Conservation (phyloP, 2,113 vertebrate species). For the Gymnarchus niloticus region DNA sequence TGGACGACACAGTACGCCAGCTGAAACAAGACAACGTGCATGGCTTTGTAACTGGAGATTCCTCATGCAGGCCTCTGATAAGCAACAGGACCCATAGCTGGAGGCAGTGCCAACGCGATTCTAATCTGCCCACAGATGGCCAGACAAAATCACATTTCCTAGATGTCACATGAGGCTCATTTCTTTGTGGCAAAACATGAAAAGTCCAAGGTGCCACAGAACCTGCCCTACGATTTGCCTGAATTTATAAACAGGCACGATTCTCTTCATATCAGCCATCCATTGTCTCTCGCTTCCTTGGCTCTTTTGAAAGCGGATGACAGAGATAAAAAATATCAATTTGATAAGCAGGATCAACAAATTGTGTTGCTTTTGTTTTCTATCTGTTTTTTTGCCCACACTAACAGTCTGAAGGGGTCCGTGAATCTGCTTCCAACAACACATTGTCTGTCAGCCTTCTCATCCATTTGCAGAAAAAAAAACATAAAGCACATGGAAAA, state of each 20-base stretch:
- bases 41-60: slow-evolving; percentile 15
- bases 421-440: neutral
- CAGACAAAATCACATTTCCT: neutral
- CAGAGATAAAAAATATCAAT: neutral
- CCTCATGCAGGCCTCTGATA: neutral
- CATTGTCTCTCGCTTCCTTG: neutral
- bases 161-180: neutral
- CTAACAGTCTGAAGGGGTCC: neutral
- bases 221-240: neutral
- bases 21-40: slow-evolving; percentile 47
- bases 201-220: neutral
- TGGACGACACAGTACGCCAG: slow-evolving; percentile 89
- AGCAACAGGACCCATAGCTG: neutral
- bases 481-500: neutral
- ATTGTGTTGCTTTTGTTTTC: neutral
- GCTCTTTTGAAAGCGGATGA: neutral
- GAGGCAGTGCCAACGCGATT: neutral
- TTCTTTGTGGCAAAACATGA: slow-evolving; percentile 1
- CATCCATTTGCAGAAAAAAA: neutral
- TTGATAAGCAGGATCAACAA: neutral
- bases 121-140: neutral
- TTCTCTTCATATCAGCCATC: neutral
- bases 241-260: neutral
- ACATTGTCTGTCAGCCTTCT: neutral
- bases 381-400: neutral